A percentile compares a stretch with the other conserved stretches of the same genome.
Evolutionary conservation across 1,140 invertebrate genomes (phyloP).

Genomic region (Drosophila parabipectinata): DNA sequence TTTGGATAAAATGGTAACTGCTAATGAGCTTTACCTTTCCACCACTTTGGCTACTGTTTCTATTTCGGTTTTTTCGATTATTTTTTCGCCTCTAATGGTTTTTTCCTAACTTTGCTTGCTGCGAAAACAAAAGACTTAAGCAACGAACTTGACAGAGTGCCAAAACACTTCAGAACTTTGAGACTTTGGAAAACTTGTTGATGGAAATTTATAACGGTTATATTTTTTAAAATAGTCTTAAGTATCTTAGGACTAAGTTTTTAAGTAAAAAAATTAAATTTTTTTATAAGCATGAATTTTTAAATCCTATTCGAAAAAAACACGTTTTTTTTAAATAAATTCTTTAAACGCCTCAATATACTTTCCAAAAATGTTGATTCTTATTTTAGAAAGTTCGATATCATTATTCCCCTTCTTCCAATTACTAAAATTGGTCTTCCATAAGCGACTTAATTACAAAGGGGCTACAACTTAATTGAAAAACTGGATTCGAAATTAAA

Average conservation of each 20-base stretch:
- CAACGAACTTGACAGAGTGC: conserved; percentile 45
- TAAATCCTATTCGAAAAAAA: not conserved
- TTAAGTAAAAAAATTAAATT: not conserved
- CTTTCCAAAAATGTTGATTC: not conserved
- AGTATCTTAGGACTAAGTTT: no score
- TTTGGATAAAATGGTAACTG: conserved; percentile 61
- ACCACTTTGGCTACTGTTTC: conserved; percentile 34
- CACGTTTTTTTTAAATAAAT: not conserved
- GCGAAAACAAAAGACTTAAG: conserved; percentile 49
- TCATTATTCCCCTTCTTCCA: not conserved
- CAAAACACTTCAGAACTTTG: conserved; percentile 1
- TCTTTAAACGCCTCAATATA: not conserved
- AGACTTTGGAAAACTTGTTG: not conserved
- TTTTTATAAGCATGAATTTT: not conserved
- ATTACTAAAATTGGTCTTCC: conserved; percentile 20
- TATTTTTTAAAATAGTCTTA: no score
- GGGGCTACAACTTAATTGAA: conserved; percentile 62
- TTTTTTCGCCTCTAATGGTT: conserved; percentile 57
- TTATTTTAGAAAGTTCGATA: not conserved
- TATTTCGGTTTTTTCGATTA: conserved; percentile 35
- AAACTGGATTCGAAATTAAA: conserved; percentile 33
- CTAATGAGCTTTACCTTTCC: conserved; percentile 67
- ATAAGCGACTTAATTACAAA: conserved; percentile 31
- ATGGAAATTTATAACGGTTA: not conserved
- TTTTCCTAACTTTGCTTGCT: conserved; percentile 27